A percentile compares a stretch with the other conserved stretches of the same genome.
Evolutionary conservation across 2,888 invertebrate species (phyloP).

Genomic region (Empis stercorea): DNA sequence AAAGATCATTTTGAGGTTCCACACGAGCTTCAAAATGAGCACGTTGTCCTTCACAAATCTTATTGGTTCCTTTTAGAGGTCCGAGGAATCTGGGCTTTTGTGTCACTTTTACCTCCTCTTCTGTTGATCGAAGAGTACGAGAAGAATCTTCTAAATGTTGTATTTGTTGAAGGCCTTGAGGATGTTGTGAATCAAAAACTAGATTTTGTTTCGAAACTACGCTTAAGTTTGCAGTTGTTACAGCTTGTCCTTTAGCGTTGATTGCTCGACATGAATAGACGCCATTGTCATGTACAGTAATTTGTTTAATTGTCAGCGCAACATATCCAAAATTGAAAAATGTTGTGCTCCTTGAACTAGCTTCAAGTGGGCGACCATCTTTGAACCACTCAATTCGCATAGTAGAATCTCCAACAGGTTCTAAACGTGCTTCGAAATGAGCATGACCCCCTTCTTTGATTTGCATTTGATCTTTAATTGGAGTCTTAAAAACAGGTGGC

Average conservation of each 20-base stretch:
- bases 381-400: constrained; percentile 87
- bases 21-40: constrained; percentile 93
- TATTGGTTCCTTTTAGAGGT: constrained; percentile 82
- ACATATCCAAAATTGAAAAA: constrained; percentile 94
- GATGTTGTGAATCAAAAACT: constrained; percentile 81
- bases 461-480: constrained; percentile 74
- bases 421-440: constrained; percentile 89
- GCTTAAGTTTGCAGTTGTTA: constrained; percentile 66
- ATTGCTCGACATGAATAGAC: constrained; percentile 79
- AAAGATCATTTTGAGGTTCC: constrained; percentile 87
- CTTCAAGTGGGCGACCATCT: constrained; percentile 80
- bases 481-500: constrained; percentile 77
- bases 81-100: constrained; percentile 80
- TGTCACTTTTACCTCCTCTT: constrained; percentile 61
- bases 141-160: constrained; percentile 77
- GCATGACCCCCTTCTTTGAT: constrained; percentile 87
- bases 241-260: constrained; percentile 76
- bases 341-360: constrained; percentile 82
- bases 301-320: constrained; percentile 82
- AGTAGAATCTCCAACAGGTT: constrained; percentile 83
- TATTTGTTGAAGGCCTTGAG: constrained; percentile 82
- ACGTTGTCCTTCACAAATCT: constrained; percentile 83
- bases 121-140: constrained; percentile 51
- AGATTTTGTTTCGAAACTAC: constrained; percentile 78
- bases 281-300: constrained; percentile 81